Base-by-base conservation (phyloP, 2,888 invertebrate genomes). In the Pristionchus japonicus region DNA sequence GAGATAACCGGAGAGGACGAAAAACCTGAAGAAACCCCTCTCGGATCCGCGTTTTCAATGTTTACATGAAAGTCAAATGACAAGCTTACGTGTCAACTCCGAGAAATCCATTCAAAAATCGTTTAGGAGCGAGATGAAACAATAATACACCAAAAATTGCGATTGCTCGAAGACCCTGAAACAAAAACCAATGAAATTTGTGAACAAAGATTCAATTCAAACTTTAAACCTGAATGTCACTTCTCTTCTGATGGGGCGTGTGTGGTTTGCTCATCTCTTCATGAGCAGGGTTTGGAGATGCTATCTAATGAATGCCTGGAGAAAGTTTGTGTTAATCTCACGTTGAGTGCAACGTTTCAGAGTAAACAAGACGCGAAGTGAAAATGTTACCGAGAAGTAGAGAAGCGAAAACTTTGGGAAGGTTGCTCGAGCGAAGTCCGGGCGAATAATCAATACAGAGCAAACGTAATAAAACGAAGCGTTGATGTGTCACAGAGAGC, bases 1-100 rank as follows among this genome's bases (percentile, higher is more conserved):
- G 40, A 85, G 47, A 27, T 64, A 85, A 20, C 85, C 85, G 15
- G 85, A 85, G n/a, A 85, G 34, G 7, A 85, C 85, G 64, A 85
- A 85, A 40, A 85, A 85, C 3, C 85, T 85, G 57, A 4, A 43
- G n/a, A n/a, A n/a, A n/a, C n/a, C n/a, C n/a, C n/a, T n/a, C n/a
- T n/a, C n/a, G n/a, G n/a, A n/a, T n/a, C n/a, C n/a, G n/a, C 17
- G 37, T 40, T 77, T 4, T 77, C 15, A 11, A 80, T 20, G n/a
- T 40, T 20, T 13, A 40, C 17, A 43, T 47, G 31, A 13, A 83
- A 83, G 37, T 20, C 11, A 52, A 83, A n/a, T n/a, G n/a, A n/a
- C n/a, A n/a, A n/a, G n/a, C 83, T 9, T 49, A 83, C 83, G 27
- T 27, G 31, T 83, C 83, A 9, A 83, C 83, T 57, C 83, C 83